Conservation (phyloP, 2,888 invertebrate species). For the Bhutanitis thaidina region DNA sequence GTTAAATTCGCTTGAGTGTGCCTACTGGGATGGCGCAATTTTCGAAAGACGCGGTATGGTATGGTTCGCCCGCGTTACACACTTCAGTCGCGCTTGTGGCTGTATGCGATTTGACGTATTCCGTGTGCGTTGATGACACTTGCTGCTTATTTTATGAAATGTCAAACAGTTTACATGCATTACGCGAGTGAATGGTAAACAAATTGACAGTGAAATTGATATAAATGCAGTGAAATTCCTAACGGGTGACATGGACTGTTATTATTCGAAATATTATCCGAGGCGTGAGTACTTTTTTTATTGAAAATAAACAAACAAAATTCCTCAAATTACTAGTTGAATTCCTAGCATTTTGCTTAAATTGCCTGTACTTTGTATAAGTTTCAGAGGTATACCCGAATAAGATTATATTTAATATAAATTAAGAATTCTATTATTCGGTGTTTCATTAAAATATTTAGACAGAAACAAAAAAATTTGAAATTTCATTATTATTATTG, state of each 20-base stretch:
- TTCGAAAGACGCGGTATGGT: constrained; percentile 81
- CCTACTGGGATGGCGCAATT: constrained; percentile 80
- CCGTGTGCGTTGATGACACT: constrained; percentile 77
- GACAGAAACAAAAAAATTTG: no score
- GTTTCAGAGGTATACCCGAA: no score
- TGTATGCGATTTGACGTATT: constrained; percentile 81
- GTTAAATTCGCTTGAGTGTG: constrained; percentile 78
- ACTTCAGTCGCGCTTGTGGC: constrained; percentile 81
- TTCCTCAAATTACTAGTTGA: constrained; percentile 59
- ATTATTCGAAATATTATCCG: constrained; percentile 77
- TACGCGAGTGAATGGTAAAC: constrained; percentile 75
- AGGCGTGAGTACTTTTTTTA: constrained; percentile 75
- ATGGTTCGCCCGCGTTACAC: constrained; percentile 78
- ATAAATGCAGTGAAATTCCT: constrained; percentile 65
- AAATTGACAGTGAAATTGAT: constrained; percentile 70
- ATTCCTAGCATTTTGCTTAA: constrained; percentile 40
- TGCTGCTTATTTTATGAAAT: constrained; percentile 77
- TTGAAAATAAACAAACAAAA: constrained; percentile 69
- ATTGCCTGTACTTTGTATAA: neutral
- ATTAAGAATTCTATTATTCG: no score
- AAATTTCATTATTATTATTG: no score
- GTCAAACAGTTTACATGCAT: constrained; percentile 73
- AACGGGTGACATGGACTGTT: constrained; percentile 76
- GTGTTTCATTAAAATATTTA: no score
- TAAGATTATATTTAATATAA: no score